Percentiles rank a stretch among this genome's conserved stretches.
phyloP scores from a whole-genome alignment of 2,888 invertebrate genomes.

The Diplazon laetatorius region DNA sequence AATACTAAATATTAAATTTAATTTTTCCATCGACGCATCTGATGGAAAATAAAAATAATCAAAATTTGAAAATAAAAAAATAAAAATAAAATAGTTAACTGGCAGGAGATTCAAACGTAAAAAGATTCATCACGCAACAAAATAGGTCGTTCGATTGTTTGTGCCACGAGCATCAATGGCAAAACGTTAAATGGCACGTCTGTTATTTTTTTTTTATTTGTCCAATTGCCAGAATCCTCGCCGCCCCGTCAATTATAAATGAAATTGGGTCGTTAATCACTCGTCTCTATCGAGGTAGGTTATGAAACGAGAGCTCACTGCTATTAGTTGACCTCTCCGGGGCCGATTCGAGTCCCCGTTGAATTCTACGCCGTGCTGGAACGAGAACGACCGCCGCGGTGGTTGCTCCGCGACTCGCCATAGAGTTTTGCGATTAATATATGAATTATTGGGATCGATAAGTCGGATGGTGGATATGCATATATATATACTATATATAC shows the following conservation, averaged over 20 bases:
- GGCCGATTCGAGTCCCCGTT: neutral
- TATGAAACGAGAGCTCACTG: neutral
- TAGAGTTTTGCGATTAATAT: neutral
- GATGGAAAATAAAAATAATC: too few relatives aligned
- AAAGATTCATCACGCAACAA: neutral
- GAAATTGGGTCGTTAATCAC: constrained; percentile 19
- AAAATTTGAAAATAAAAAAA: too few relatives aligned
- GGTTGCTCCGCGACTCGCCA: neutral
- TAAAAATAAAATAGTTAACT: neutral
- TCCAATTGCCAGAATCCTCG: neutral
- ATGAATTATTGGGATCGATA: constrained; percentile 36
- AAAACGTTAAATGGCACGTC: neutral
- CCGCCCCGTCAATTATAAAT: constrained; percentile 21
- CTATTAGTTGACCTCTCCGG: constrained; percentile 14
- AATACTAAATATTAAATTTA: too few relatives aligned
- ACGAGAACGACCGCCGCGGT: constrained; percentile 6
- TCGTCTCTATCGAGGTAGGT: neutral
- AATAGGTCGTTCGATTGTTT: neutral
- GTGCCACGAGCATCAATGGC: neutral
- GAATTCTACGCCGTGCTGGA: neutral
- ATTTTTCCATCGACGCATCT: too few relatives aligned
- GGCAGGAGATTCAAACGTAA: neutral
- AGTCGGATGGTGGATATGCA: constrained; percentile 8
- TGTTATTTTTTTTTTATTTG: too few relatives aligned
- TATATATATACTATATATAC: too few relatives aligned